These are phyloP conservation scores for Mobula birostris DNA, from an alignment of 2,113 vertebrate genomes.

Conservation along the genomic window DNA sequence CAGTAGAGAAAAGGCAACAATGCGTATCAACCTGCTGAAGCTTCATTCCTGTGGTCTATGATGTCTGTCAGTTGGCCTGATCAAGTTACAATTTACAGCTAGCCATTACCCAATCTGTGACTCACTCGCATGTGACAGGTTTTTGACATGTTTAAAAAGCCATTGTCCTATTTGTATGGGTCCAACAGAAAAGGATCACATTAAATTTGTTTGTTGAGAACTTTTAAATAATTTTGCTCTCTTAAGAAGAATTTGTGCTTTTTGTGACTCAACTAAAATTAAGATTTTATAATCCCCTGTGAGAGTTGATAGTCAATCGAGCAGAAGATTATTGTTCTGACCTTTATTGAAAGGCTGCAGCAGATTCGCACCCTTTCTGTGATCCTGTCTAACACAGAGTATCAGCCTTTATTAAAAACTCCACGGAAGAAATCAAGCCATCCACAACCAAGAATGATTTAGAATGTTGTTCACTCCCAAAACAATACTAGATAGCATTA, in stretches of 20 bases:
- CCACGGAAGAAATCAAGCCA: background rate
- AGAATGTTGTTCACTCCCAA: background rate
- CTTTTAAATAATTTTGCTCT: background rate
- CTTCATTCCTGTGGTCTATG: background rate
- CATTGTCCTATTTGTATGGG: background rate
- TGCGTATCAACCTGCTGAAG: background rate
- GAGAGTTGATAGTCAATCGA: background rate
- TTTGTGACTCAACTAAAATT: conserved; percentile 13
- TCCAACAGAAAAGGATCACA: conserved; percentile 5
- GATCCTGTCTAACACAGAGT: background rate
- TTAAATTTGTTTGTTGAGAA: background rate
- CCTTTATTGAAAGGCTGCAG: background rate
- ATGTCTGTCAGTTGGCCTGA: background rate
- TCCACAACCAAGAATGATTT: background rate
- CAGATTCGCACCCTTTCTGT: background rate
- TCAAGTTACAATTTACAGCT: background rate
- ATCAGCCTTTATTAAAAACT: background rate
- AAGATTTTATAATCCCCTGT: background rate
- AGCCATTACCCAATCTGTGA: background rate
- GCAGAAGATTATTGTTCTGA: background rate
- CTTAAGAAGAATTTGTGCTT: background rate
- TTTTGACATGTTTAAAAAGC: background rate
- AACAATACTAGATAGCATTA: background rate
- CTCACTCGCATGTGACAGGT: background rate
- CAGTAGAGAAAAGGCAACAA: background rate